These are phyloP conservation scores for Lampropteryx suffumata DNA, from an alignment of 2,888 invertebrate species.

Conservation along the genomic window DNA sequence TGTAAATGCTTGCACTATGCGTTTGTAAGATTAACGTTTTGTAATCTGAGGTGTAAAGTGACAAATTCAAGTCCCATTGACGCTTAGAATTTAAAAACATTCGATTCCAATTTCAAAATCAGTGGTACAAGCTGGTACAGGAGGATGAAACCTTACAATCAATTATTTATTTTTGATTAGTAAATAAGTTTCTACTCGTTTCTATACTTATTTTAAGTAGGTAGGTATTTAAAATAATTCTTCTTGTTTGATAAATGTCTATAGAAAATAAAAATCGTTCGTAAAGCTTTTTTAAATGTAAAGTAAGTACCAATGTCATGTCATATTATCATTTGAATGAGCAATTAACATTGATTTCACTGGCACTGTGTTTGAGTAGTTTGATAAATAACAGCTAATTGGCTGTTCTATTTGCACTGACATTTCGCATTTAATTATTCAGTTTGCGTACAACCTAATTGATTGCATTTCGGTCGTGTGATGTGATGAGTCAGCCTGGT, in stretches of 20 bases:
- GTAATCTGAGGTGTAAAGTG: constrained; percentile 60
- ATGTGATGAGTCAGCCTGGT: constrained; percentile 4
- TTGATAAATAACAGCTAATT: constrained; percentile 6
- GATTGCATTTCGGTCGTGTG: constrained; percentile 10
- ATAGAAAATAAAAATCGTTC: too few species aligned
- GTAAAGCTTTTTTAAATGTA: too few species aligned
- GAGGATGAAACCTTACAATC: constrained; percentile 38
- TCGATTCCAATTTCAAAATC: constrained; percentile 72
- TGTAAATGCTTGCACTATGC: constrained; percentile 3
- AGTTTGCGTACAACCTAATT: constrained; percentile 15
- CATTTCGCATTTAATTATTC: constrained; percentile 19
- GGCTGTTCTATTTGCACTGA: neutral
- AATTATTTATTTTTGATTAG: too few species aligned
- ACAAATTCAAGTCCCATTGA: constrained; percentile 65
- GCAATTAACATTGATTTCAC: constrained; percentile 1
- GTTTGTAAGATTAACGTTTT: constrained; percentile 42
- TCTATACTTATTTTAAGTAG: too few species aligned
- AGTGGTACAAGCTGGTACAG: constrained; percentile 48
- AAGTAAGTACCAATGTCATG: too few species aligned
- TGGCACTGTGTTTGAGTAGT: too few species aligned
- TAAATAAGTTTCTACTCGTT: too few species aligned
- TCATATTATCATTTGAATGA: constrained; percentile 12
- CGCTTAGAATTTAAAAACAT: constrained; percentile 70
- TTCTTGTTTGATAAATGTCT: too few species aligned
- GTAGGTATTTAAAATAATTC: too few species aligned